These are phyloP conservation scores for Eleutherodactylus coqui DNA, from an alignment of 2,797 vertebrate genomes.

Conservation along the genomic window DNA sequence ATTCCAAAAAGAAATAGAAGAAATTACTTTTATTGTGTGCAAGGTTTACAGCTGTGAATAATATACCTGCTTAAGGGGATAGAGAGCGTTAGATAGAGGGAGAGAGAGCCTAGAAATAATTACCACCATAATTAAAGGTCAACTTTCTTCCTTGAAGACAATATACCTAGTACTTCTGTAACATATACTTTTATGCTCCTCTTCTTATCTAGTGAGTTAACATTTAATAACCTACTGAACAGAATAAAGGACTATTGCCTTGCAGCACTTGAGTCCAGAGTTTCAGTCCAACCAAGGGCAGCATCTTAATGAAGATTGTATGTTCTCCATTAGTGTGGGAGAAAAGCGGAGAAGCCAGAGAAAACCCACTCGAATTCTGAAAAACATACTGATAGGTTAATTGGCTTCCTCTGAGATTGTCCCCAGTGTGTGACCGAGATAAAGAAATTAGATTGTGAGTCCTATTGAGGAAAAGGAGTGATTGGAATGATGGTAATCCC, in stretches of 20 bases:
- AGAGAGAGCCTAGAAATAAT: constrained; percentile 3
- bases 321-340: too few species aligned
- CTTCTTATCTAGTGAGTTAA: constrained; percentile 2
- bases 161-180: not conserved
- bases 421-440: too few species aligned
- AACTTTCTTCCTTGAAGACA: not conserved
- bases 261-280: not conserved
- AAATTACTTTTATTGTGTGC: constrained; percentile 24
- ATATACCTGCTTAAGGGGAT: constrained; percentile 6
- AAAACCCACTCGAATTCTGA: too few species aligned
- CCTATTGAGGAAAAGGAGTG: not conserved
- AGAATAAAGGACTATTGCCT: not conserved
- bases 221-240: not conserved
- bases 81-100: too few species aligned
- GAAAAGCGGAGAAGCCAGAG: too few species aligned
- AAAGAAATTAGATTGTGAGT: not conserved
- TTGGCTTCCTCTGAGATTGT: too few species aligned
- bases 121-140: not conserved
- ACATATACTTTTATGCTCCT: not conserved
- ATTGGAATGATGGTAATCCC: not conserved
- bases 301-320: not conserved
- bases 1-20: constrained; percentile 21
- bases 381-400: too few species aligned
- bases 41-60: constrained; percentile 6
- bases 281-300: not conserved